phyloP scores from a whole-genome alignment of 2,113 vertebrate species.

The Falcunculus frontatus region DNA sequence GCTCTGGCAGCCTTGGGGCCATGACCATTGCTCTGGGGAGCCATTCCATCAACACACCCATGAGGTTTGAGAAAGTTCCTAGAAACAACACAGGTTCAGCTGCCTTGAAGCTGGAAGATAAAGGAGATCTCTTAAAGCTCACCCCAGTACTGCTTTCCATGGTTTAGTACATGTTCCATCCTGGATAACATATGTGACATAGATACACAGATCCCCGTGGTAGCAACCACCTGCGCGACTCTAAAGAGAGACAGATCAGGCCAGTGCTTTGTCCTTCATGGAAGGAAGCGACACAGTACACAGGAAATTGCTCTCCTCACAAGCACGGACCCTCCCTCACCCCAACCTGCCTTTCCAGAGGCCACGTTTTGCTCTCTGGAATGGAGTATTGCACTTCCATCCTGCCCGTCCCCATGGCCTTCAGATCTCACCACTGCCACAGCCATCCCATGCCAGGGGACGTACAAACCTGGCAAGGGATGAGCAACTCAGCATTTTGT shows the following conservation, averaged over 20 bases:
- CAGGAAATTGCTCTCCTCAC: neutral
- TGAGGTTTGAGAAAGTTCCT: neutral
- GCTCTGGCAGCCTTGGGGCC: neutral
- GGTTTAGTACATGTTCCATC: neutral
- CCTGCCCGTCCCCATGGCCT: neutral
- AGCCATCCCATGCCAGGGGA: neutral
- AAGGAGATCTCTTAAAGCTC: neutral
- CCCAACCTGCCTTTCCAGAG: neutral
- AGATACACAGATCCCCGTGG: rapidly evolving
- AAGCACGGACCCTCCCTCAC: neutral
- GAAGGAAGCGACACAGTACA: neutral
- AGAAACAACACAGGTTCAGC: neutral
- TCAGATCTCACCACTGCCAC: neutral
- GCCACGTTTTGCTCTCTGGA: neutral
- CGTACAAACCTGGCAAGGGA: neutral
- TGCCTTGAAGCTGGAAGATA: neutral
- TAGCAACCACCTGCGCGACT: neutral
- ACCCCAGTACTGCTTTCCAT: neutral
- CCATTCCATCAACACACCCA: neutral
- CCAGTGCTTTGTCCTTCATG: neutral
- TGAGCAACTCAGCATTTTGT: neutral
- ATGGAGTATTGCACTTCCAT: neutral
- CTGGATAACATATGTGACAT: neutral
- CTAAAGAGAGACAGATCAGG: neutral
- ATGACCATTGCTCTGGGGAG: neutral